Evolutionary conservation across 2,797 vertebrate genomes (phyloP), one percentile per base, ranked within the genome.

Genomic region (Centroberyx gerrardi): DNA sequence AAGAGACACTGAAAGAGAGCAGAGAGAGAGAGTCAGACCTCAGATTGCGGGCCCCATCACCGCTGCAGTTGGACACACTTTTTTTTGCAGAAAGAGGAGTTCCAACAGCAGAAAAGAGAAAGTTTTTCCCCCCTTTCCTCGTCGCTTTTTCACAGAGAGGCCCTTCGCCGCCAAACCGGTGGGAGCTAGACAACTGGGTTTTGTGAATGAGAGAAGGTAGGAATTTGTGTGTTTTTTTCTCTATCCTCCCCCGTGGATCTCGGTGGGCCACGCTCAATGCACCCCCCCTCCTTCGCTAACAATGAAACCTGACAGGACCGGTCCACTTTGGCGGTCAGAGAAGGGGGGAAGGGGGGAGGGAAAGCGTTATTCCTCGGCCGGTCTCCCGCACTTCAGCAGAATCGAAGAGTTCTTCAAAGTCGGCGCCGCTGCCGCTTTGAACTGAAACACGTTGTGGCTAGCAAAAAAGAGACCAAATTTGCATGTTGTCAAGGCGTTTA

Each of bases 151-250:
- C 17, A 40, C 49, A 42, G 42, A 31, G 38, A 12, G 22, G 22
- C 22, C 1, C 15, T 33, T 64, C 15, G n/a, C 27, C 56, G 31
- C 42, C 29, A n/a, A 46, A 58, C 31, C 68, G 54, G 27, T 33
- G 22, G 22, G 22, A 38, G 10, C 60, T 63, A 52, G 53, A 69
- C 65, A 56, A 49, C 65, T 62, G 68, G 67, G 67, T 60, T 75
- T 82, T 79, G 81, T 92, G 91, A 90, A 94, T 92, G 91, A 92
- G 82, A 92, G 83, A 91, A 95, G 95, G 95, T 95, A 95, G 89
- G 95, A 86, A 68, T 76, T 44, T 65, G 7, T 42, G 68, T 64
- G 67, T 72, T 73, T 76, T 14, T 67, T 48, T 82, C 58, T 78
- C 33, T 48, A 33, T 38, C 22, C 31, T 71, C 73, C 79, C 78